Evolutionary conservation across 2,888 invertebrate species (phyloP), one percentile per base, ranked within the genome.

Genomic region (Drosophila buzzatii): DNA sequence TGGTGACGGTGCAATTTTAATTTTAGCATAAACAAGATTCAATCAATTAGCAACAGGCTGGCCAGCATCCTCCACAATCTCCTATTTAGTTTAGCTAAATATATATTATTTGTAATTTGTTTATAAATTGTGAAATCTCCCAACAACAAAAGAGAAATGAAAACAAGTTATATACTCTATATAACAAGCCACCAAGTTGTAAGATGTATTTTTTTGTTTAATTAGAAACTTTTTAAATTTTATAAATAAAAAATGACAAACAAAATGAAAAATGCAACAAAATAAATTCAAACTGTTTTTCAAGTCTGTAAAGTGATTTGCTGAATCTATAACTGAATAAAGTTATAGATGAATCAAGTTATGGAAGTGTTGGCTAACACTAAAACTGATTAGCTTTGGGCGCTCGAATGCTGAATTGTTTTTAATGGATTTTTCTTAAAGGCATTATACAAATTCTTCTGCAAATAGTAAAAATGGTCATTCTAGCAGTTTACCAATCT

Each of bases 1-100:
- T 86, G 91, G 90, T 90, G 90, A 90, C 82, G 91, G 89, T 90
- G 90, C 89, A 91, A 90, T 85, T 87, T 87, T 89, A 88, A 82
- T 89, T 90, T 86, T 82, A 83, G 79, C 65, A 73, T 80, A 64
- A 75, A 69, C 55, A 63, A 64, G 67, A 78, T 71, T 76, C 76
- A 81, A 75, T 72, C 70, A 79, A 71, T 33, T 33, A 33, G 49
- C 42, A 51, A 52, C 44, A 59, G 68, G 68, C 74, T 64, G 73
- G 71, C 52, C 55, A 57, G 55, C 70, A 78, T 60, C 58, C 66
- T 60, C 58, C 60, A 70, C 73, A 70, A 78, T 69, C 64, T 82
- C 76, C 82, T 68, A 87, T 70, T 77, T 70, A 77, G 77, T 77
- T 76, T 79, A 77, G 77, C 79, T 71, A 77, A 79, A 76, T 70